Evolutionary conservation across 2,113 vertebrate genomes (phyloP).

Genomic region (Variabilichromis moorii): DNA sequence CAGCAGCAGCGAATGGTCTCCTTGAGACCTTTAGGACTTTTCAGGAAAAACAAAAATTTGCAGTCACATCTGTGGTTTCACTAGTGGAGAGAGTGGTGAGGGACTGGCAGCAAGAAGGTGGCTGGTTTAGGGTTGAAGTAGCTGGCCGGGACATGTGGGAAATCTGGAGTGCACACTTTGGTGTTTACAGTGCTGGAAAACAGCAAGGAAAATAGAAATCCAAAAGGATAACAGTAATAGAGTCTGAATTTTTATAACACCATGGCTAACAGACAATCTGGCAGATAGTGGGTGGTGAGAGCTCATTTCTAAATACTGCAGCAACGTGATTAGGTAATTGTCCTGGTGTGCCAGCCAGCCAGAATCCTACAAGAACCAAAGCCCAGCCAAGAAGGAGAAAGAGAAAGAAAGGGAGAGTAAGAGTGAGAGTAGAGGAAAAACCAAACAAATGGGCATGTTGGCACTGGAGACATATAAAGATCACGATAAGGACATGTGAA

Average conservation of each 20-base stretch:
- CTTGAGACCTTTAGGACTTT: background rate
- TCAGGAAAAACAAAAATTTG: background rate
- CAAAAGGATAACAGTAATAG: background rate
- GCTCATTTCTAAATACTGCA: background rate
- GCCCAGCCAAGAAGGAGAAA: background rate
- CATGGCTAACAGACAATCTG: background rate
- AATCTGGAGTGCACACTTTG: background rate
- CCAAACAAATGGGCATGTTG: background rate
- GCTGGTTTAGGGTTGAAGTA: background rate
- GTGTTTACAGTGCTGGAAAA: background rate
- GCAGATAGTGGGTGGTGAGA: background rate
- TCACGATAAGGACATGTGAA: background rate
- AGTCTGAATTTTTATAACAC: background rate
- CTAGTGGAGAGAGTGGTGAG: background rate
- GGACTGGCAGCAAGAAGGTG: background rate
- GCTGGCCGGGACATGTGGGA: background rate
- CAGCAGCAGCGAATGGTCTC: background rate
- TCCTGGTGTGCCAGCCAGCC: background rate
- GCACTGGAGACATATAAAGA: background rate
- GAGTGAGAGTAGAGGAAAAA: background rate
- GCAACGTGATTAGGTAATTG: background rate
- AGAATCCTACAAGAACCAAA: background rate
- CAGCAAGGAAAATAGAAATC: background rate
- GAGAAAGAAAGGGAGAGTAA: background rate
- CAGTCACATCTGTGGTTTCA: background rate